Evolutionary conservation across 1,140 invertebrate genomes (phyloP).

Genomic region (Zaprionus gabonicus): DNA sequence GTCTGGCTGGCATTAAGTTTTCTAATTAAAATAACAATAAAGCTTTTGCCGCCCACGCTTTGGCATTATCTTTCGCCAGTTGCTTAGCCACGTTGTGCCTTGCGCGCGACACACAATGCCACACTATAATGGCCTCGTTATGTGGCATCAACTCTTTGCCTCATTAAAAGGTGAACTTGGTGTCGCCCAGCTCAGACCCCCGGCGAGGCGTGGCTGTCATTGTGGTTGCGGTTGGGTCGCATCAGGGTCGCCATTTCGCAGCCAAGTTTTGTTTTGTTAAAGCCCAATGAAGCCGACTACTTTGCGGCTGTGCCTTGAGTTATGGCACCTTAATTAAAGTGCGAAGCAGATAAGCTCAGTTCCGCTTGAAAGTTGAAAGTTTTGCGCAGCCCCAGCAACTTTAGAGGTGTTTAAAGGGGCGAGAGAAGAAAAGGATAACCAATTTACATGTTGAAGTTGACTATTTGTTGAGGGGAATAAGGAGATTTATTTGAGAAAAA

Average conservation of each 20-base stretch:
- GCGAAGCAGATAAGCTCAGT: background rate
- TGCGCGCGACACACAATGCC: slow-evolving; percentile 39
- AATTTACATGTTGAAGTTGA: background rate
- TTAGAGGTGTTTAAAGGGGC: background rate
- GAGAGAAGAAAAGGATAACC: background rate
- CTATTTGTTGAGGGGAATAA: background rate
- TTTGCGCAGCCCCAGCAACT: background rate
- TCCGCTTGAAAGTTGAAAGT: background rate
- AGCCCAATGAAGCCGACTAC: slow-evolving; percentile 16
- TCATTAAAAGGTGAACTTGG: slow-evolving; percentile 58
- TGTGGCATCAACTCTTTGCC: slow-evolving; percentile 54
- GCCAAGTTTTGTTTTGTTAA: slow-evolving; percentile 29
- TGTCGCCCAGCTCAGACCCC: slow-evolving; percentile 3
- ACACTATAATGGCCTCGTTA: slow-evolving; percentile 48
- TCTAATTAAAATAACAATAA: slow-evolving; percentile 59
- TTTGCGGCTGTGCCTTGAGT: slow-evolving; percentile 20
- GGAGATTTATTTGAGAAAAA: no score
- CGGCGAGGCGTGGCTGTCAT: slow-evolving; percentile 19
- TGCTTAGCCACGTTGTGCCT: slow-evolving; percentile 22
- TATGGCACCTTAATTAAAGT: slow-evolving; percentile 43
- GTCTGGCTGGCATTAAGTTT: slow-evolving; percentile 43
- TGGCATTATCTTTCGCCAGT: slow-evolving; percentile 34
- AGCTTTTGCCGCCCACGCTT: slow-evolving; percentile 25
- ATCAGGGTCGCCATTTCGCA: slow-evolving; percentile 14
- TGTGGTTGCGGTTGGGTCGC: slow-evolving; percentile 37